phyloP scores from a whole-genome alignment of 2,888 invertebrate genomes.

The Trachelus tabidus region DNA sequence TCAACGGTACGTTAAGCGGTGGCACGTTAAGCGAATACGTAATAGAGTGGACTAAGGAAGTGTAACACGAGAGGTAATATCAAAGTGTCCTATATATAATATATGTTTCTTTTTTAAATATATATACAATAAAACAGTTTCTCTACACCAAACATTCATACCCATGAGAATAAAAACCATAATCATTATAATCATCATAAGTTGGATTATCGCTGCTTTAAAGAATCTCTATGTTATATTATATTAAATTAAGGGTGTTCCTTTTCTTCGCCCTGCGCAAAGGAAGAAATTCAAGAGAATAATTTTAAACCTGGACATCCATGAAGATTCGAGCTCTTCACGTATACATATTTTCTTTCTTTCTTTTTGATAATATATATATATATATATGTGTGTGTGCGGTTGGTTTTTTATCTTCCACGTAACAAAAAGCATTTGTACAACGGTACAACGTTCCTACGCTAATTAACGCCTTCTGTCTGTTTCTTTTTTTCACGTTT shows the following conservation, averaged over 20 bases:
- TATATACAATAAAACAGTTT: neutral
- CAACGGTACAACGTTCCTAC: neutral
- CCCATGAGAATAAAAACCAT: neutral
- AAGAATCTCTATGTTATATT: neutral
- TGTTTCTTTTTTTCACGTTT: neutral
- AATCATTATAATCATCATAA: neutral
- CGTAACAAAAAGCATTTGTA: neutral
- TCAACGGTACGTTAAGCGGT: neutral
- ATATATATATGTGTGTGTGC: neutral
- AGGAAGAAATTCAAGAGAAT: neutral
- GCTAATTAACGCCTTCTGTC: neutral
- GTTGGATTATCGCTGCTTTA: neutral
- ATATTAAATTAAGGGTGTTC: too few species aligned
- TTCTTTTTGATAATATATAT: neutral
- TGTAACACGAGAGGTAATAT: neutral
- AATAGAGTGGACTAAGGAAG: neutral
- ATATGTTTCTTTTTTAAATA: neutral
- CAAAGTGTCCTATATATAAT: neutral
- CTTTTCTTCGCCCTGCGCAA: neutral
- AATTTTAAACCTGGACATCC: neutral
- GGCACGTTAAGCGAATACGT: neutral
- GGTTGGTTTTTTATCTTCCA: neutral
- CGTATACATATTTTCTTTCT: neutral
- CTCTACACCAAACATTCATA: neutral
- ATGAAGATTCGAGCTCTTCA: neutral